Conservation (phyloP, 1,140 invertebrate species). For the Heliconius melpomene region DNA sequence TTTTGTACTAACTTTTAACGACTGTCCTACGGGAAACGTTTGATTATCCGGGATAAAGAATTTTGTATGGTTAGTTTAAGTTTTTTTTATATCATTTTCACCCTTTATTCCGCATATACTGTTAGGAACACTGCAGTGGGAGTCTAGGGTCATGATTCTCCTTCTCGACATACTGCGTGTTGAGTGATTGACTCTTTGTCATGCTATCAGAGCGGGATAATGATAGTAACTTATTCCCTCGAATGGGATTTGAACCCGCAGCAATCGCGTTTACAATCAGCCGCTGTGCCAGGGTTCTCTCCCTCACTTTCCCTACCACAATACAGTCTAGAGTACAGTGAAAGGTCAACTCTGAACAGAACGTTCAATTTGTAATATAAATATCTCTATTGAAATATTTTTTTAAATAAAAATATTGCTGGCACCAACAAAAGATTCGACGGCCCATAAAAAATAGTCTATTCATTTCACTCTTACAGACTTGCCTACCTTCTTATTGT, state of each 20-base stretch:
- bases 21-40: not conserved
- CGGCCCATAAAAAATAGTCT: conserved; percentile 45
- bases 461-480: conserved; percentile 38
- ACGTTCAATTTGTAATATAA: conserved; percentile 8
- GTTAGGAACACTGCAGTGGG: not conserved
- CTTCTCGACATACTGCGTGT: not conserved
- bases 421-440: conserved; percentile 37
- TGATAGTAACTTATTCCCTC: not conserved
- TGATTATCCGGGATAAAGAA: not conserved
- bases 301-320: not conserved
- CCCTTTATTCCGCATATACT: not conserved
- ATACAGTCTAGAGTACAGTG: conserved; percentile 5
- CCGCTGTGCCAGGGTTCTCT: not conserved
- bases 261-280: not conserved
- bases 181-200: not conserved
- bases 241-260: not conserved
- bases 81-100: not conserved
- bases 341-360: not conserved
- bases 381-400: conserved; percentile 16
- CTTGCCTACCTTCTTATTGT: conserved; percentile 35
- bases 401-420: conserved; percentile 7
- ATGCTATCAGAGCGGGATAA: no score
- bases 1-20: conserved; percentile 4
- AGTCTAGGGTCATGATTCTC: not conserved
- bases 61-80: not conserved